These are phyloP conservation scores for Aerospiza tachiro DNA, from an alignment of 2,797 vertebrate species.

Conservation along the genomic window DNA sequence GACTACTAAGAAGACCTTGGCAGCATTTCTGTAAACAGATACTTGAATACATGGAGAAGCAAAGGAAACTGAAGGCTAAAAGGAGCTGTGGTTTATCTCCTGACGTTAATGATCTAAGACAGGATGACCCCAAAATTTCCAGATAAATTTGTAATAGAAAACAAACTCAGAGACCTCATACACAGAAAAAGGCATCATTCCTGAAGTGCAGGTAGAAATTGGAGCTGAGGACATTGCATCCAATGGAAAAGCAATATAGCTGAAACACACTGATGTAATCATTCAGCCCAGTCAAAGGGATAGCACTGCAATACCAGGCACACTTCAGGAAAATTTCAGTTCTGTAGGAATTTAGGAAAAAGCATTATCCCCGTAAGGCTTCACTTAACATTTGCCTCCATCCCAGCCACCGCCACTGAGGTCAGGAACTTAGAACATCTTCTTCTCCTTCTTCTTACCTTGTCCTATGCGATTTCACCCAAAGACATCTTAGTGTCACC, in stretches of 20 bases:
- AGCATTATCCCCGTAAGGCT: neutral
- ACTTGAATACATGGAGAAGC: neutral
- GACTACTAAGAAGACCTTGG: neutral
- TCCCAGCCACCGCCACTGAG: neutral
- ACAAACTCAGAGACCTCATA: neutral
- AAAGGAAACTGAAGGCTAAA: neutral
- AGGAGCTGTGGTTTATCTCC: neutral
- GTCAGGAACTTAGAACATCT: neutral
- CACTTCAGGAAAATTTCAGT: neutral
- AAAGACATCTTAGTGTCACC: neutral
- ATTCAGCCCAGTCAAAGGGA: neutral
- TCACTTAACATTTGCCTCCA: neutral
- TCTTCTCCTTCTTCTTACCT: neutral
- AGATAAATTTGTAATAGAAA: neutral
- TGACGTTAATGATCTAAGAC: neutral
- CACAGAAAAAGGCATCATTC: neutral
- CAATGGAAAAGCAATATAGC: neutral
- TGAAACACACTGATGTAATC: neutral
- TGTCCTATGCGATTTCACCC: neutral
- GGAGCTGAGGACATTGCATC: neutral
- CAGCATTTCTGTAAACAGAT: neutral
- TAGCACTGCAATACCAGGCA: too few relatives aligned
- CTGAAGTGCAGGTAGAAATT: neutral
- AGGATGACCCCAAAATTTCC: neutral
- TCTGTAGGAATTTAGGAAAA: neutral